Percentiles rank a stretch among this genome's conserved stretches.
These are phyloP conservation scores for Olivierus martensii DNA, from an alignment of 1,140 invertebrate genomes.

Conservation along the genomic window DNA sequence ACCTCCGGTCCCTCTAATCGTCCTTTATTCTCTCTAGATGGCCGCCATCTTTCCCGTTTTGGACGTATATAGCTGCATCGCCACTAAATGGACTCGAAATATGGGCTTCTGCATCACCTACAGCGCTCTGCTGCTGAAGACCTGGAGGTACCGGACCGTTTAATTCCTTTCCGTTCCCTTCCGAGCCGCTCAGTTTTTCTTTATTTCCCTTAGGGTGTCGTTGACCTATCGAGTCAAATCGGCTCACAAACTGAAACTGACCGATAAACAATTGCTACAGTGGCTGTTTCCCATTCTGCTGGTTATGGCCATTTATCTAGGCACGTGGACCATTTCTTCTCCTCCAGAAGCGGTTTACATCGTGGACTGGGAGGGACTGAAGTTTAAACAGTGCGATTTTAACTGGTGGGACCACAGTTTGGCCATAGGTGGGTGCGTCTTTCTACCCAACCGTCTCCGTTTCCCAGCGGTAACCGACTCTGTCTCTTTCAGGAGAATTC, in stretches of 20 bases:
- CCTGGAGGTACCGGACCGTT: constrained; percentile 51
- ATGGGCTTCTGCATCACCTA: constrained; percentile 83
- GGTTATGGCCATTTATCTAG: constrained; percentile 73
- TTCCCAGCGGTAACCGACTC: too few relatives aligned
- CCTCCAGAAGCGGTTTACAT: constrained; percentile 60
- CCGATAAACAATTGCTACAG: constrained; percentile 75
- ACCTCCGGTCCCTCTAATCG: too few relatives aligned
- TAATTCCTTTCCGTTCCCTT: too few relatives aligned
- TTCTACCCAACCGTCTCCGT: background rate
- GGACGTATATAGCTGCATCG: constrained; percentile 64
- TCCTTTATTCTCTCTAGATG: constrained; percentile 50
- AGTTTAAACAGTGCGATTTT: constrained; percentile 75
- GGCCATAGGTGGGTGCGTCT: constrained; percentile 50
- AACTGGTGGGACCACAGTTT: constrained; percentile 88
- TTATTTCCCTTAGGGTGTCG: constrained; percentile 53
- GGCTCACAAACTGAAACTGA: constrained; percentile 79
- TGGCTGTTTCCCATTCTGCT: constrained; percentile 80
- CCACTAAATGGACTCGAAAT: constrained; percentile 77
- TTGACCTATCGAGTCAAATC: constrained; percentile 87
- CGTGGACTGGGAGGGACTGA: constrained; percentile 51
- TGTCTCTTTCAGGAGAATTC: constrained; percentile 53
- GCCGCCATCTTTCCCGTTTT: constrained; percentile 73
- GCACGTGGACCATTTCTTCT: constrained; percentile 73
- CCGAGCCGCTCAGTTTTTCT: background rate
- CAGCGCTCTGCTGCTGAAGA: constrained; percentile 79